phyloP scores from a whole-genome alignment of 2,888 invertebrate species.

The Andrena hattorfiana region DNA sequence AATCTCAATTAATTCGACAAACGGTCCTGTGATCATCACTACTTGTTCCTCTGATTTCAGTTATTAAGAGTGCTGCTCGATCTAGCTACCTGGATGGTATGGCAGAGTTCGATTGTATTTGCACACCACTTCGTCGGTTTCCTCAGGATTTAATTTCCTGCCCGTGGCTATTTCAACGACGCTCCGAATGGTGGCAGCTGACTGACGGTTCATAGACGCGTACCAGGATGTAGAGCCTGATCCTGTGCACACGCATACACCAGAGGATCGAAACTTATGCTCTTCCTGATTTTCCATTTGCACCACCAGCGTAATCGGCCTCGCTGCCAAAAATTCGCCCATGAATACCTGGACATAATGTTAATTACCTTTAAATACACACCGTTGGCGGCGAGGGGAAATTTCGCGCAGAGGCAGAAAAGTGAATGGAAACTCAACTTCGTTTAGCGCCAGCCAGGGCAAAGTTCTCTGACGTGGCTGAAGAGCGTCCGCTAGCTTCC shows the following conservation, averaged over 20 bases:
- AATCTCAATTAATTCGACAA: not conserved
- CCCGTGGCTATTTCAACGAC: conserved; percentile 69
- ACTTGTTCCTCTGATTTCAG: not conserved
- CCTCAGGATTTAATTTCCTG: conserved; percentile 41
- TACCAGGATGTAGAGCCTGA: conserved; percentile 99
- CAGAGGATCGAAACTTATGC: conserved; percentile 96
- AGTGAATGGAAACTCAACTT: conserved; percentile 53
- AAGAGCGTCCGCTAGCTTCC: conserved; percentile 62
- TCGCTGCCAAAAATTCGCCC: conserved; percentile 96
- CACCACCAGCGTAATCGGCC: conserved; percentile 95
- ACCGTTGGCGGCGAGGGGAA: not conserved
- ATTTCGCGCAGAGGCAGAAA: not conserved
- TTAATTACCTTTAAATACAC: conserved; percentile 4
- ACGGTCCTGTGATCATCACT: not conserved
- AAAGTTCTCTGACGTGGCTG: conserved; percentile 61
- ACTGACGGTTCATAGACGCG: conserved; percentile 59
- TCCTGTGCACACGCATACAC: conserved; percentile 96
- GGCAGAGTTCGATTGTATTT: conserved; percentile 51
- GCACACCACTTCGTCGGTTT: conserved; percentile 39
- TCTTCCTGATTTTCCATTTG: conserved; percentile 90
- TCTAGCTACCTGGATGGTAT: conserved; percentile 56
- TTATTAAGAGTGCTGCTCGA: not conserved
- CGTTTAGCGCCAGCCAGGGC: conserved; percentile 70
- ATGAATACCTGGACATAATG: conserved; percentile 91
- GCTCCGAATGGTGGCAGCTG: conserved; percentile 56